Percentiles rank a stretch among this genome's conserved stretches.
These are phyloP conservation scores for Centropus unirufus DNA, from an alignment of 2,113 vertebrate genomes.

Conservation along the genomic window DNA sequence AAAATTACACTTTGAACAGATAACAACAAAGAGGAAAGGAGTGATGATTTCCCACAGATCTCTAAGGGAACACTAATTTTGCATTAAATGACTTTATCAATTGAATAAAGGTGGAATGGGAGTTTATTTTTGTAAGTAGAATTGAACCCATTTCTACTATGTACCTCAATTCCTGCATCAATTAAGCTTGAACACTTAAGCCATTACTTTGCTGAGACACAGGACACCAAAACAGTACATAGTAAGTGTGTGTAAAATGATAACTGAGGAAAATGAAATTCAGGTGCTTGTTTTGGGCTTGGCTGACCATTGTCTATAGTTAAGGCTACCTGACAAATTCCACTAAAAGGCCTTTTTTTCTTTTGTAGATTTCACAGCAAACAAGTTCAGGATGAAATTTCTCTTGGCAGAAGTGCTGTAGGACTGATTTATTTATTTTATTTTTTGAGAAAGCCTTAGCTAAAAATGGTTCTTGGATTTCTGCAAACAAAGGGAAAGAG, in stretches of 20 bases:
- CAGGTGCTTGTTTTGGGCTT: neutral
- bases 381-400: neutral
- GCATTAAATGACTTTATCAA: neutral
- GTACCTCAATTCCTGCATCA: neutral
- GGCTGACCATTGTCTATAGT: neutral
- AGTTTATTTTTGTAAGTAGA: neutral
- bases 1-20: neutral
- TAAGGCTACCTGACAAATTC: neutral
- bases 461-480: neutral
- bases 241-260: neutral
- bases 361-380: neutral
- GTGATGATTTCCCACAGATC: neutral
- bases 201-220: neutral
- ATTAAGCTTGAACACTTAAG: neutral
- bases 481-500: neutral
- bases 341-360: neutral
- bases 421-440: neutral
- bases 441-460: neutral
- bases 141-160: neutral
- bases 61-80: neutral
- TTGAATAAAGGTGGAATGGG: neutral
- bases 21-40: neutral
- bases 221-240: neutral
- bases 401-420: neutral
- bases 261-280: neutral